Evolutionary conservation across 2,888 invertebrate species (phyloP), one percentile per base, ranked within the genome.

Genomic region (Cheilosia urbana): DNA sequence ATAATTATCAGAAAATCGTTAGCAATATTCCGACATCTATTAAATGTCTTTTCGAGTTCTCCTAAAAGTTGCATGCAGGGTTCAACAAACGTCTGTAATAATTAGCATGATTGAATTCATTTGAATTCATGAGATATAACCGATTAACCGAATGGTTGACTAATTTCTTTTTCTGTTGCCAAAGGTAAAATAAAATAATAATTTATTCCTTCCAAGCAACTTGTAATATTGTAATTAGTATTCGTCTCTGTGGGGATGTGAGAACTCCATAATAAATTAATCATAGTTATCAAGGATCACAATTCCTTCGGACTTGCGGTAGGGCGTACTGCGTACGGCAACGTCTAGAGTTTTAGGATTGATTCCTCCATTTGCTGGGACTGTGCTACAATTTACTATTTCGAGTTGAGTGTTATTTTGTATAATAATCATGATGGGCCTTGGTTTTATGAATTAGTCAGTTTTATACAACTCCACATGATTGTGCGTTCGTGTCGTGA

Each of bases 401-500:
- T 55, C 27, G 21, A 30, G 30, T 34, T 49, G 47, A 19, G 47
- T 7, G 37, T 1, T 34, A 24, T 53, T 53, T 15, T 4, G 17
- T 68, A 27, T 27, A 27, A 34, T 17, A 66, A 19, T 19, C 17
- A 24, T 19, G 27, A 2, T 7, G 27, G 42, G 27, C 17, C 24
- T 42, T 42, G 42, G 15, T 49, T 19, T 9, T 53, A 53, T 42
- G 53, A 73, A 63, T 63, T 55, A 42, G 45, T 47, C 19, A 73
- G 34, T 34, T 73, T 47, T 73, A 13, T 62, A 53, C 9, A 53
- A 42, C 7, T 72, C 40, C 9, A 30, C 30, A 30, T 17, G n/a
- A n/a, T n/a, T n/a, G 62, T 60, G 42, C n/a, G 55, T 73, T 73
- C 73, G 73, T 73, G 55, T 73, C 73, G 73, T 73, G 63, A 42